Conservation (phyloP, 2,888 invertebrate genomes). For the Pyrrhosoma nymphula region DNA sequence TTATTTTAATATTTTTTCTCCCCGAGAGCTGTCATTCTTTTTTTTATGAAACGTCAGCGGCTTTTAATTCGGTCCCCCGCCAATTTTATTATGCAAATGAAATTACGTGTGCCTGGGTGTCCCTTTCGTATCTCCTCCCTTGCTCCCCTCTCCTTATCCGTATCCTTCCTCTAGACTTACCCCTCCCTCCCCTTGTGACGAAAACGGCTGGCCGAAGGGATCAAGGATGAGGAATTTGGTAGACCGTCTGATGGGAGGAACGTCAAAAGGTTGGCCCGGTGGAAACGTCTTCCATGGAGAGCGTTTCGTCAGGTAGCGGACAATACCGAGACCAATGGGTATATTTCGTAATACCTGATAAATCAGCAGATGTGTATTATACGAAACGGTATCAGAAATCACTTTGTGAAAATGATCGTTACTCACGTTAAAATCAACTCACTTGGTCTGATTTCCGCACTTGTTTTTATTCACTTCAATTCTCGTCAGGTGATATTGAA, state of each 20-base stretch:
- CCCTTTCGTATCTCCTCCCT: conserved; percentile 53
- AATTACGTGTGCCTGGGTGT: conserved; percentile 58
- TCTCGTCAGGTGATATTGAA: too few species aligned
- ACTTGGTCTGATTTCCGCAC: too few species aligned
- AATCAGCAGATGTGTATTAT: too few species aligned
- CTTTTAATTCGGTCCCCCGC: conserved; percentile 56
- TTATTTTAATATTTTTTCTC: conserved; percentile 67
- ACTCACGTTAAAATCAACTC: too few species aligned
- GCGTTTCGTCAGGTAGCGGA: too few species aligned
- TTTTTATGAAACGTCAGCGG: conserved; percentile 53
- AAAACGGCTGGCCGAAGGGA: not conserved
- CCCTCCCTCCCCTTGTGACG: not conserved
- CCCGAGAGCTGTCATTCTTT: conserved; percentile 64
- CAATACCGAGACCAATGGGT: too few species aligned
- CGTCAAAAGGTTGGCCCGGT: not conserved
- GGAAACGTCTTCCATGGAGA: not conserved
- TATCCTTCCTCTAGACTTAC: conserved; percentile 5
- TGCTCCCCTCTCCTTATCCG: conserved; percentile 22
- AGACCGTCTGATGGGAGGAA: not conserved
- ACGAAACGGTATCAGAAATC: too few species aligned
- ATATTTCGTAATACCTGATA: too few species aligned
- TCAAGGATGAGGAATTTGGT: conserved; percentile 36
- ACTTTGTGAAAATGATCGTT: too few species aligned
- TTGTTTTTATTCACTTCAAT: too few species aligned
- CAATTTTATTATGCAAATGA: conserved; percentile 66